These are phyloP conservation scores for Podarcis raffonei DNA, from an alignment of 2,113 vertebrate genomes.

Conservation along the genomic window DNA sequence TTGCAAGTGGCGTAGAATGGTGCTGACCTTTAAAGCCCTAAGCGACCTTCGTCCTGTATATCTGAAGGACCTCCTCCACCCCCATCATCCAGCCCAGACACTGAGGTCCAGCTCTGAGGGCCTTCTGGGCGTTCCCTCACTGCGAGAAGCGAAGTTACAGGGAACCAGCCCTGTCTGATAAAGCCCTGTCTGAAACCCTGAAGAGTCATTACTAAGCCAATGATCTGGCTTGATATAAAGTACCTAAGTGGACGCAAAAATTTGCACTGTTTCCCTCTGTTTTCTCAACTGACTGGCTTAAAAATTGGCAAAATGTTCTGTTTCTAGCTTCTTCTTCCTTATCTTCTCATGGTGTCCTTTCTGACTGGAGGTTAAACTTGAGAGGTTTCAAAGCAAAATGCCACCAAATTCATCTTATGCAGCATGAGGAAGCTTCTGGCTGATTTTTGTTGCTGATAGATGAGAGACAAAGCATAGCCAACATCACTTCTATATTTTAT, in stretches of 20 bases:
- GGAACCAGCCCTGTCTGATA: too few species aligned
- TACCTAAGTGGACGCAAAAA: neutral
- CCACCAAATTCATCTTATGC: neutral
- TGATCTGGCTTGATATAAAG: too few species aligned
- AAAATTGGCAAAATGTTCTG: neutral
- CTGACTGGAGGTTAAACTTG: neutral
- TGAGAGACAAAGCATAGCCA: neutral
- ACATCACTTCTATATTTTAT: neutral
- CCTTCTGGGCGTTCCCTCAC: too few species aligned
- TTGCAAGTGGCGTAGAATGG: too few species aligned
- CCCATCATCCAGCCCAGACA: too few species aligned
- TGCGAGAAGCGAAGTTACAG: too few species aligned
- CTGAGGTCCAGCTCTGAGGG: too few species aligned
- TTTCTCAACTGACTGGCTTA: neutral
- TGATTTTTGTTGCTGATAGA: neutral
- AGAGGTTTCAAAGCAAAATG: neutral
- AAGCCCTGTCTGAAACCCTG: too few species aligned
- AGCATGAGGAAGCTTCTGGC: neutral
- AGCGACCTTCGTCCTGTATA: too few species aligned
- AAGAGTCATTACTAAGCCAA: too few species aligned
- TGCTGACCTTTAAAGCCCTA: too few species aligned
- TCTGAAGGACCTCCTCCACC: too few species aligned
- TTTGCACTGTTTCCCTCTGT: rapidly evolving
- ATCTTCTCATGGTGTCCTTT: neutral
- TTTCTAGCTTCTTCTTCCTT: neutral